phyloP scores from a whole-genome alignment of 2,888 invertebrate species.

The Nebria brevicollis region DNA sequence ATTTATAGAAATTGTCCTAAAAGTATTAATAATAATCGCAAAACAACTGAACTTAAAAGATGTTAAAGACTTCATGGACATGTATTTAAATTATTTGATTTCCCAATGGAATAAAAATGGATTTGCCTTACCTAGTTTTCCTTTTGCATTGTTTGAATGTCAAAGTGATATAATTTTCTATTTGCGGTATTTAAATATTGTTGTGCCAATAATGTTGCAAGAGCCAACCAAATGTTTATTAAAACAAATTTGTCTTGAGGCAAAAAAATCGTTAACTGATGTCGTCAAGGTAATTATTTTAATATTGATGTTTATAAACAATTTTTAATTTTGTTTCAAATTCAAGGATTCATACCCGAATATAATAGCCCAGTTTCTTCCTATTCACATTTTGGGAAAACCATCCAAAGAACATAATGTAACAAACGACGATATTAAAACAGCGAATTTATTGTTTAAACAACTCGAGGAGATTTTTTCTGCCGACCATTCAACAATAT shows the following conservation, averaged over 20 bases:
- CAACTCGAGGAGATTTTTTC: slow-evolving; percentile 57
- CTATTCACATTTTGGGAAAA: slow-evolving; percentile 50
- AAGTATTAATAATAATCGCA: slow-evolving; percentile 53
- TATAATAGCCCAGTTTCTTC: slow-evolving; percentile 50
- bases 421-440: slow-evolving; percentile 54
- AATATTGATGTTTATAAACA: slow-evolving; percentile 23
- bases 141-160: slow-evolving; percentile 59
- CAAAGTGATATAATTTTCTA: slow-evolving; percentile 61
- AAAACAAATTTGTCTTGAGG: slow-evolving; percentile 54
- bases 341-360: slow-evolving; percentile 51
- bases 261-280: slow-evolving; percentile 53
- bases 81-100: slow-evolving; percentile 65
- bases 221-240: slow-evolving; percentile 56
- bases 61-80: slow-evolving; percentile 61
- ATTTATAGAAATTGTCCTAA: slow-evolving; percentile 50
- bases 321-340: slow-evolving; percentile 49
- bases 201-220: slow-evolving; percentile 62
- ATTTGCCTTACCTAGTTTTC: slow-evolving; percentile 57
- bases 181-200: slow-evolving; percentile 58
- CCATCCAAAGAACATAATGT: slow-evolving; percentile 53
- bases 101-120: slow-evolving; percentile 58
- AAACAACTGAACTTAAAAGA: slow-evolving; percentile 53
- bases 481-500: slow-evolving; percentile 49
- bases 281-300: slow-evolving; percentile 57
- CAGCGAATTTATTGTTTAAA: slow-evolving; percentile 52